These are phyloP conservation scores for Indicator indicator DNA, from an alignment of 2,113 vertebrate genomes.

Conservation along the genomic window DNA sequence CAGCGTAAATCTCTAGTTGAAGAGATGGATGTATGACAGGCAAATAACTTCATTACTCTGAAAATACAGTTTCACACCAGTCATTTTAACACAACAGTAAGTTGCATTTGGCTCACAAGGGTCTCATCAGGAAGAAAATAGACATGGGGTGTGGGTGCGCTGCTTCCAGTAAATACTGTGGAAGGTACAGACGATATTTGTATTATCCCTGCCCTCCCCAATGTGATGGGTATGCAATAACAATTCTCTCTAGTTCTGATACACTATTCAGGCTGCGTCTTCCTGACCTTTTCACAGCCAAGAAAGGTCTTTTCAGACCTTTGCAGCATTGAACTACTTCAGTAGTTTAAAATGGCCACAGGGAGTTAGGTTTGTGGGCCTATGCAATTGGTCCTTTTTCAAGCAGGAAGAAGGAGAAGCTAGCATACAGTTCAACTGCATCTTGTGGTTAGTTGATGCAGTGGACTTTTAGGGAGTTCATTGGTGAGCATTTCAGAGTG, in stretches of 20 bases:
- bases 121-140: background rate
- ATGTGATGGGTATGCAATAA: background rate
- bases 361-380: background rate
- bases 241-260: background rate
- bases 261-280: background rate
- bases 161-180: background rate
- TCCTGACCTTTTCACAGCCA: background rate
- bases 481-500: background rate
- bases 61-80: background rate
- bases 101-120: background rate
- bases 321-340: background rate
- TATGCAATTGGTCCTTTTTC: background rate
- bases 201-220: background rate
- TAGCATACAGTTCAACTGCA: background rate
- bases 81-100: background rate
- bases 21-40: constrained; percentile 12
- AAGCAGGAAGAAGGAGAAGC: background rate
- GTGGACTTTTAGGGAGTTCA: background rate
- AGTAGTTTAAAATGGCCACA: background rate
- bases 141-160: background rate
- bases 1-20: background rate
- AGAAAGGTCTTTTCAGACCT: background rate
- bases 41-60: constrained; percentile 16
- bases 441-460: background rate
- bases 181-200: background rate